Conservation (phyloP, 2,113 vertebrate genomes). For the Etheostoma spectabile region DNA sequence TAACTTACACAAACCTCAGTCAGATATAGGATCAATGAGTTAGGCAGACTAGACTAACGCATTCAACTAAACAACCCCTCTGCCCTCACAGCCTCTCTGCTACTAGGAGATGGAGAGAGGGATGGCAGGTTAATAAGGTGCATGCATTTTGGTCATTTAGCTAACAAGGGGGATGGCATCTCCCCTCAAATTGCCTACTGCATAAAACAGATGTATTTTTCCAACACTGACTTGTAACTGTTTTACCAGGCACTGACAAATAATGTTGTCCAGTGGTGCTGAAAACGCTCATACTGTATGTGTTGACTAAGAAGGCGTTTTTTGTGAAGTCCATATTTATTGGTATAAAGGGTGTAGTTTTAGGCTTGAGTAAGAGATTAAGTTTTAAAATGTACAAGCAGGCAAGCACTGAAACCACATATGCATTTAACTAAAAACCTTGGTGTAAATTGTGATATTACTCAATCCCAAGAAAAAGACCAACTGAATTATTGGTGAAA, state of each 20-base stretch:
- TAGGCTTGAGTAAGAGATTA: background rate
- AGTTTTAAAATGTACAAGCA: constrained; percentile 24
- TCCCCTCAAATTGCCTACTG: no score
- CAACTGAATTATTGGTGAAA: constrained; percentile 37
- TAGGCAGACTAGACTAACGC: no score
- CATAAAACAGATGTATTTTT: background rate
- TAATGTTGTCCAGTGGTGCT: background rate
- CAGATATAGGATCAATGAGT: no score
- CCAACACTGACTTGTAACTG: background rate
- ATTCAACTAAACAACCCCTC: no score
- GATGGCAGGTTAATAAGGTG: no score
- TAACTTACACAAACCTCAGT: no score
- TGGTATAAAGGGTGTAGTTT: background rate
- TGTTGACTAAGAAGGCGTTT: background rate
- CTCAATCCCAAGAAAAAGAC: constrained; percentile 20
- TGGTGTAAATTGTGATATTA: constrained; percentile 38
- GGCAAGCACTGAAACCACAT: constrained; percentile 23
- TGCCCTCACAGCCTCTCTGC: no score
- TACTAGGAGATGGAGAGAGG: no score
- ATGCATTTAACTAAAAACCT: constrained; percentile 26
- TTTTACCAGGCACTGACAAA: background rate
- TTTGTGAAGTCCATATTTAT: background rate
- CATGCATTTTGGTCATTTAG: no score
- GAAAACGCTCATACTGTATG: background rate
- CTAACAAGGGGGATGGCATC: no score